Evolutionary conservation across 2,888 invertebrate genomes (phyloP), one percentile per base, ranked within the genome.

Genomic region (Hypena proboscidalis): DNA sequence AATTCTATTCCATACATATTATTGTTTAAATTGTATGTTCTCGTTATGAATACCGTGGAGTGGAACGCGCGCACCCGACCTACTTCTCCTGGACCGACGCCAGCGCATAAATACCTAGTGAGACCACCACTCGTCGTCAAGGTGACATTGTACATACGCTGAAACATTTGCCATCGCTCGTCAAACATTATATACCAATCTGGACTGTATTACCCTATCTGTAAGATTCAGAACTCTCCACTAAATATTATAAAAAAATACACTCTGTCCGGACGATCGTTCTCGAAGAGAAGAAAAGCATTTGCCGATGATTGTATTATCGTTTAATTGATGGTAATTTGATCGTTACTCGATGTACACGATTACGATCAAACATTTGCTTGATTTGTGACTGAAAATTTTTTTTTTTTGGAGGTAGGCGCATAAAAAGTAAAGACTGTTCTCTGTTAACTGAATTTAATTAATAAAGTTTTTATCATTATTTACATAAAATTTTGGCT

Each of bases 51-150:
- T 57, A 67, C 52, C 42, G 40, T 36, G 55, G 54, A 67, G 56
- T 44, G 42, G 52, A 49, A 60, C 55, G 59, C 63, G 50, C 58
- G 58, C 61, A 44, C 66, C 42, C 79, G 80, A 79, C 84, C 85
- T 81, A 85, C 70, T 80, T 85, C 74, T 60, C 46, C 71, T 86
- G 86, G 86, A 80, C 25, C 48, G 19, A 32, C 61, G 85, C 85
- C 86, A 85, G 75, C 67, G 69, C 77, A 66, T 74, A 80, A 80
- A 83, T 81, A 80, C 79, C 70, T 64, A 70, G 67, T 59, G 62
- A 64, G 65, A 68, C 58, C 71, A 65, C 62, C 65, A 68, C 70
- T 65, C 61, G 67, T 64, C 68, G 69, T 66, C 82, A 85, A 85
- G 84, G 84, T 84, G 84, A 84, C 82, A 74, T 77, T 75, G 77